phyloP scores from a whole-genome alignment of 2,113 vertebrate species.

The Micromys minutus region DNA sequence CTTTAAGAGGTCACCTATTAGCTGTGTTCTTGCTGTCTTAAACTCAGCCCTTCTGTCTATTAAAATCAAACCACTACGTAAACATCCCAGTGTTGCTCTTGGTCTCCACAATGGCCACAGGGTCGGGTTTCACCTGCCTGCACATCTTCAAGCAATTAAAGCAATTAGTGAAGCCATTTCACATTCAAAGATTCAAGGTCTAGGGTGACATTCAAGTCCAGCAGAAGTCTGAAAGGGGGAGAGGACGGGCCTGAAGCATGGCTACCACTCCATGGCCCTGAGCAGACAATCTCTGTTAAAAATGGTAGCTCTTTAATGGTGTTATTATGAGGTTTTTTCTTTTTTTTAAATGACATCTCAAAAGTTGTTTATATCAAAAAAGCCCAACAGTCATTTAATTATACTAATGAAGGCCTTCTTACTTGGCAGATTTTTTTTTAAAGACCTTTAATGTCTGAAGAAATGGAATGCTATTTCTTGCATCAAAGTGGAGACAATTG shows the following conservation, averaged over 20 bases:
- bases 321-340: slow-evolving; percentile 56
- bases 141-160: slow-evolving; percentile 97
- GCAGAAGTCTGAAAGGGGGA: slow-evolving; percentile 78
- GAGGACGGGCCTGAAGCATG: slow-evolving; percentile 63
- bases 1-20: slow-evolving; percentile 94
- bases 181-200: slow-evolving; percentile 94
- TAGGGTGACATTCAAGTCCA: slow-evolving; percentile 90
- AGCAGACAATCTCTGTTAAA: slow-evolving; percentile 73
- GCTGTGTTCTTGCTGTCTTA: slow-evolving; percentile 91
- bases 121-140: slow-evolving; percentile 95
- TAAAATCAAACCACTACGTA: slow-evolving; percentile 92
- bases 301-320: slow-evolving; percentile 63
- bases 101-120: slow-evolving; percentile 88
- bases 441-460: slow-evolving; percentile 38
- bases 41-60: slow-evolving; percentile 90
- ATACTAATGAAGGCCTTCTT: slow-evolving; percentile 73
- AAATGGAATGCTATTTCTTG: slow-evolving; percentile 47
- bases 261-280: slow-evolving; percentile 49
- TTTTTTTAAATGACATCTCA: slow-evolving; percentile 67
- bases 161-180: slow-evolving; percentile 95
- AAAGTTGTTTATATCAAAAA: slow-evolving; percentile 75
- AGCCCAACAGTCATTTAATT: slow-evolving; percentile 74
- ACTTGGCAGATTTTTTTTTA: neutral
- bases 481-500: neutral
- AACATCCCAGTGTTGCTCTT: slow-evolving; percentile 91